Conservation (phyloP, 2,113 vertebrate genomes). For the Heterochromis multidens region DNA sequence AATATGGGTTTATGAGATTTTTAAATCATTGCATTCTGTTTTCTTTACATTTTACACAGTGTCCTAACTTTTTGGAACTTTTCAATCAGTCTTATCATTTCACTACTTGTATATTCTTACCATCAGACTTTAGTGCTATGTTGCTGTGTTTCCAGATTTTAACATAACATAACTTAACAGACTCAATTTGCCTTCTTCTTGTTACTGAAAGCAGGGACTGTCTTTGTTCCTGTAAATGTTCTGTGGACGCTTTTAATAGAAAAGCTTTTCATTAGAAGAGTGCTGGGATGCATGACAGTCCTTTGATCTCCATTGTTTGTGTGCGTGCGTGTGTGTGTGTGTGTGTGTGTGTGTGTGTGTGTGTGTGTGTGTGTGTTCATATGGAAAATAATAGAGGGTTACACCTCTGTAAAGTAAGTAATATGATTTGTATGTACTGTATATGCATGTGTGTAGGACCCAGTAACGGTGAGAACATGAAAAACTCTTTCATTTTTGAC, state of each 20-base stretch:
- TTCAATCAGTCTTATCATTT: neutral
- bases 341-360: neutral
- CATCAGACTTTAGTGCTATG: neutral
- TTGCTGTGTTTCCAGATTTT: neutral
- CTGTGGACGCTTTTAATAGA: conserved; percentile 36
- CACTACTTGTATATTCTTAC: neutral
- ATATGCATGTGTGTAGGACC: neutral
- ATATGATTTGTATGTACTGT: neutral
- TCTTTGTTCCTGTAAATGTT: conserved; percentile 3
- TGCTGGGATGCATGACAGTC: conserved; percentile 29
- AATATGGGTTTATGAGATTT: neutral
- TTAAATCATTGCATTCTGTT: too few species aligned
- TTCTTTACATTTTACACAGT: too few species aligned
- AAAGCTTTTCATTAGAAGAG: conserved; percentile 29
- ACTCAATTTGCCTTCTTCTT: neutral
- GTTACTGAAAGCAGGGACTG: neutral
- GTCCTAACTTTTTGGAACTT: too few species aligned
- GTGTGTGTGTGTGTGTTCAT: neutral
- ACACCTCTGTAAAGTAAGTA: neutral
- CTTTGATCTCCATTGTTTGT: conserved; percentile 46
- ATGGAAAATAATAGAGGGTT: neutral
- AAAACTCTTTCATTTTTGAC: conserved; percentile 66
- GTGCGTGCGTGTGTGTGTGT: accelerated
- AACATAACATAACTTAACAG: neutral
- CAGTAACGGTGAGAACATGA: conserved; percentile 59